Base-by-base conservation (phyloP, 2,113 vertebrate species). In the Entosphenus tridentatus region DNA sequence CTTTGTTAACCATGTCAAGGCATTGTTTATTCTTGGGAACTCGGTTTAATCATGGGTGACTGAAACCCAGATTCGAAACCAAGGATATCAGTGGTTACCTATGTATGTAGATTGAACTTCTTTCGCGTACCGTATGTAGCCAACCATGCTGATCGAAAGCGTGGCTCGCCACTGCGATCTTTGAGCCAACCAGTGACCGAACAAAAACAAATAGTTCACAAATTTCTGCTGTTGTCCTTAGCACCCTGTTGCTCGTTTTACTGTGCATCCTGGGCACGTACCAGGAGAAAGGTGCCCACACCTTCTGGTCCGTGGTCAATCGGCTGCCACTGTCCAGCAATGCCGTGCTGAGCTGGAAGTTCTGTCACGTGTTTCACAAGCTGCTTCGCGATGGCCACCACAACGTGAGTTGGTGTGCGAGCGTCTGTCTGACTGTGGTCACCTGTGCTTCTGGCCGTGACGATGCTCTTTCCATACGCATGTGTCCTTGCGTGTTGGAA, bases 261-360 rank as follows among this genome's bases (percentile, higher is more conserved):
- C 95, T 90, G 92, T 73, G 96, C 79, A 95, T 98, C 69, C 73
- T 97, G 75, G 93, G 93, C 8, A 96, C 92, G 0, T 88, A 97
- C 78, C 83, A 90, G 0, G 91, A 98, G 81, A 98, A 96, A 77
- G 93, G 92, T 2, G 93, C 92, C 0, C 86, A 84, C 73, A 97
- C 92, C 59, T 97, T 98, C 79, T 98, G 93, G 93, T 95, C 92
- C 57, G 96, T 96, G 0, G 86, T 89, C 68, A 84, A 92, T 1
- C 89, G 93, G 14, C 82, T 98, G 70, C 91, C 92, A 0, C 77
- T 96, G 70, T 77, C 85, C 73, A 86, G 82, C 81, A 97, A 82
- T 56, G 80, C 93, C 75, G 86, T 98, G 77, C 83, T 98, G 75
- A 87, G 89, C 81, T 98, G 93, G 93, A 98, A 98, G 80, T 96